Evolutionary conservation across 2,797 vertebrate species (phyloP).

Genomic region (Petrocephalus sullivani): DNA sequence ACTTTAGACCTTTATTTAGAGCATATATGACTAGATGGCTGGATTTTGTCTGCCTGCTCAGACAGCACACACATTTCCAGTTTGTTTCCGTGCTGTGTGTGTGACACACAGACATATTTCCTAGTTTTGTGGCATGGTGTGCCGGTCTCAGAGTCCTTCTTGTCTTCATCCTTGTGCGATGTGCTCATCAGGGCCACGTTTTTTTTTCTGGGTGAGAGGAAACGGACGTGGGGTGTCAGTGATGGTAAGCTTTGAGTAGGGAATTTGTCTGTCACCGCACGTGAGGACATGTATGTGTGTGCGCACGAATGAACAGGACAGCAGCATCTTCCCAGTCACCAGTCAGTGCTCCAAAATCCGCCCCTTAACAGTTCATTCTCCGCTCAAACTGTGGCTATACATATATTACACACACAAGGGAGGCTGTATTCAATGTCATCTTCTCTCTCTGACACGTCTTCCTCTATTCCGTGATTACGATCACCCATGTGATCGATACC

Average conservation of each 20-base stretch:
- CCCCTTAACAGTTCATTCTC: conserved; percentile 38
- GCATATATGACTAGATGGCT: background rate
- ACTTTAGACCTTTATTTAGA: background rate
- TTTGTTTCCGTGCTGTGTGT: background rate
- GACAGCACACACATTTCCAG: background rate
- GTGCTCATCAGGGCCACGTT: background rate
- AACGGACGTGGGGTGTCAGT: background rate
- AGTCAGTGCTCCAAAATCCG: conserved; percentile 33
- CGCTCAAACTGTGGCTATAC: background rate
- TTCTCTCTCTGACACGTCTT: background rate
- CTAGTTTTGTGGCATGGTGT: background rate
- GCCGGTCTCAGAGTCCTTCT: background rate
- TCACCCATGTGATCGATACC: background rate
- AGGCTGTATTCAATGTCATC: background rate
- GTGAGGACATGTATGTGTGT: conserved; percentile 42
- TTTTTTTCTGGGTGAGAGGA: background rate
- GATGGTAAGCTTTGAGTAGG: background rate
- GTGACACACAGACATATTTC: background rate
- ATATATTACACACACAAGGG: background rate
- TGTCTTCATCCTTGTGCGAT: background rate
- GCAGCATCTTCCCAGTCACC: conserved; percentile 40
- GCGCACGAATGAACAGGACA: conserved; percentile 33
- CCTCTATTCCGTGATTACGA: background rate
- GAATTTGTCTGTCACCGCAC: background rate
- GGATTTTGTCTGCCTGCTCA: background rate